Evolutionary conservation across 2,113 vertebrate species (phyloP).

Genomic region (Pterocles orientalis): DNA sequence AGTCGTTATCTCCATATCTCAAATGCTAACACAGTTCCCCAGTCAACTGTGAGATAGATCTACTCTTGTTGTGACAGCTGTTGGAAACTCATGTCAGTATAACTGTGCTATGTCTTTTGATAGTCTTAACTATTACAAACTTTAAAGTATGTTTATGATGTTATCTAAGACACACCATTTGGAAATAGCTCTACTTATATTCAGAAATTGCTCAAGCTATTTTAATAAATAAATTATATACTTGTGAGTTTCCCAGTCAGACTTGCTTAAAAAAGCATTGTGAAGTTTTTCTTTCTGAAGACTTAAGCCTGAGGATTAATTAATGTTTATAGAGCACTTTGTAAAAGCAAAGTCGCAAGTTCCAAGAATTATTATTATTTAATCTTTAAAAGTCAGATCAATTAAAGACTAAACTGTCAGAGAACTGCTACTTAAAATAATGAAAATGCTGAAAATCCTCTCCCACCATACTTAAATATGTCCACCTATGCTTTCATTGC

Average conservation of each 20-base stretch:
- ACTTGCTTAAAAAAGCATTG: conserved; percentile 57
- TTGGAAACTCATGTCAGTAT: conserved; percentile 66
- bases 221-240: conserved; percentile 39
- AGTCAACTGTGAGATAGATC: conserved; percentile 37
- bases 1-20: conserved; percentile 63
- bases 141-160: conserved; percentile 63
- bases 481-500: neutral
- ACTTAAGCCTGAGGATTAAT: conserved; percentile 65
- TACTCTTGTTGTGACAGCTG: conserved; percentile 59
- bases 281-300: conserved; percentile 34
- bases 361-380: conserved; percentile 60
- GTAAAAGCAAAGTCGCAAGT: conserved; percentile 32
- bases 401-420: conserved; percentile 53
- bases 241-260: conserved; percentile 27
- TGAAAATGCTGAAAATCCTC: neutral
- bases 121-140: conserved; percentile 62
- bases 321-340: conserved; percentile 65
- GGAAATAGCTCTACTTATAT: conserved; percentile 57
- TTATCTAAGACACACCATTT: conserved; percentile 51
- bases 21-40: conserved; percentile 37
- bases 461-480: neutral
- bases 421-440: conserved; percentile 29
- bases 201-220: conserved; percentile 34
- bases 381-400: conserved; percentile 58
- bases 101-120: conserved; percentile 54